Evolutionary conservation across 2,888 invertebrate species (phyloP).

Genomic region (Spodoptera exigua): DNA sequence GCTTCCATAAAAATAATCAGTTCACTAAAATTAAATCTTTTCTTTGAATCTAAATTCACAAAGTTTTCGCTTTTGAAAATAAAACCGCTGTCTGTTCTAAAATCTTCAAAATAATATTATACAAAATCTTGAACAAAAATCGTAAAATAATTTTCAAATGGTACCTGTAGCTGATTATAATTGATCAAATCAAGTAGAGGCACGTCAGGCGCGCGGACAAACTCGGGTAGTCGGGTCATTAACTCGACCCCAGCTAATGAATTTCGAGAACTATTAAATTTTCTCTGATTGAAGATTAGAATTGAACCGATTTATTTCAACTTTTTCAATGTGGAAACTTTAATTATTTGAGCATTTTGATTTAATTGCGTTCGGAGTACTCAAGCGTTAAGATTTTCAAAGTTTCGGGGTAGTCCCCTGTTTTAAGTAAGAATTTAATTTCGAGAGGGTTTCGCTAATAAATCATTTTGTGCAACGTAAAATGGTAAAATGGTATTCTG

Average conservation of each 20-base stretch:
- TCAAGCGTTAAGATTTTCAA: slow-evolving; percentile 19
- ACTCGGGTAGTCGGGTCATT: slow-evolving; percentile 22
- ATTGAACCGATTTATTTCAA: slow-evolving; percentile 41
- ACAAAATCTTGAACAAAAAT: slow-evolving; percentile 8
- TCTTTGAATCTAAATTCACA: too few relatives aligned
- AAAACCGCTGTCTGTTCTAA: too few relatives aligned
- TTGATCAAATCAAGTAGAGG: slow-evolving; percentile 56
- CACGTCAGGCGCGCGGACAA: slow-evolving; percentile 44
- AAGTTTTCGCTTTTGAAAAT: too few relatives aligned
- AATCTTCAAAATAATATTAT: not conserved
- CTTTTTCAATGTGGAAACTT: slow-evolving; percentile 49
- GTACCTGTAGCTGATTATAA: slow-evolving; percentile 35
- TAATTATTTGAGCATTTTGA: slow-evolving; percentile 32
- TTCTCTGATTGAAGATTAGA: slow-evolving; percentile 42
- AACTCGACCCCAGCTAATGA: slow-evolving; percentile 47
- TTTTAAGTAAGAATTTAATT: slow-evolving; percentile 7
- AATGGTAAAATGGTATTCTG: too few relatives aligned
- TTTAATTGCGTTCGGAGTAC: slow-evolving; percentile 29
- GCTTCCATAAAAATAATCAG: too few relatives aligned
- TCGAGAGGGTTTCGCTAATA: not conserved
- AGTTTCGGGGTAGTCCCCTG: not conserved
- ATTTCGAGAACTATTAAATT: slow-evolving; percentile 56
- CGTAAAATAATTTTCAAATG: slow-evolving; percentile 1
- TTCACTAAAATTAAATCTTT: too few relatives aligned
- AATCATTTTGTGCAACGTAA: too few relatives aligned